phyloP scores from a whole-genome alignment of 2,113 vertebrate genomes.

The Urocitellus parryii region DNA sequence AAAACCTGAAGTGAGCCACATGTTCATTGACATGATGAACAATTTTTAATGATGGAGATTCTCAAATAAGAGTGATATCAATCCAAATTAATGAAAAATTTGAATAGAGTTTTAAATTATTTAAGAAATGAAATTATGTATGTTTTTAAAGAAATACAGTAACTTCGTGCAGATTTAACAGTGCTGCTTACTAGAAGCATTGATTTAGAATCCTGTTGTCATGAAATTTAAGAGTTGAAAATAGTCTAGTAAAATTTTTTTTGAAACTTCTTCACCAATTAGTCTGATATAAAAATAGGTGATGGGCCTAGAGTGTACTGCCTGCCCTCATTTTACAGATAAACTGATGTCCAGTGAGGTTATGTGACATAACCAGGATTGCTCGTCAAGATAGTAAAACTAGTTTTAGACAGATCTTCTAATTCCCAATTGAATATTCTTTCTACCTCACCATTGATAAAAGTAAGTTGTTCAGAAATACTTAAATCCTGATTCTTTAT shows the following conservation, averaged over 20 bases:
- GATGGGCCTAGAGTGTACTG: background rate
- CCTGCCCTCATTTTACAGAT: background rate
- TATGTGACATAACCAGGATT: background rate
- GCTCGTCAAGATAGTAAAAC: conserved; percentile 31
- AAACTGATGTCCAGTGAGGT: conserved; percentile 2
- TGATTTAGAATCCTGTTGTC: conserved; percentile 36
- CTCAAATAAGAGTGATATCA: background rate
- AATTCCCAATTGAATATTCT: conserved; percentile 36
- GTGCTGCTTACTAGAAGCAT: background rate
- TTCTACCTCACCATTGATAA: background rate
- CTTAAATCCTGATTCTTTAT: conserved; percentile 50
- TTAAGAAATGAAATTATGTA: conserved; percentile 42
- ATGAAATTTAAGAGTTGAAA: conserved; percentile 52
- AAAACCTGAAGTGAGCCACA: conserved; percentile 46
- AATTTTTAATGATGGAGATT: conserved; percentile 57
- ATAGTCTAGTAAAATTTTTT: conserved; percentile 27
- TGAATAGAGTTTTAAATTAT: conserved; percentile 53
- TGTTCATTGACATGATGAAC: conserved; percentile 36
- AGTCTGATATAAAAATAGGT: background rate
- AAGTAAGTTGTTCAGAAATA: conserved; percentile 53
- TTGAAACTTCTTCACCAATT: conserved; percentile 8
- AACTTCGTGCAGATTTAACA: conserved; percentile 12
- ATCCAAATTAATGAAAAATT: conserved; percentile 54
- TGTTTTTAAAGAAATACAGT: background rate
- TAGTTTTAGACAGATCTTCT: conserved; percentile 49